Evolutionary conservation across 1,140 invertebrate genomes (phyloP).

Genomic region (Drosophila asahinai): DNA sequence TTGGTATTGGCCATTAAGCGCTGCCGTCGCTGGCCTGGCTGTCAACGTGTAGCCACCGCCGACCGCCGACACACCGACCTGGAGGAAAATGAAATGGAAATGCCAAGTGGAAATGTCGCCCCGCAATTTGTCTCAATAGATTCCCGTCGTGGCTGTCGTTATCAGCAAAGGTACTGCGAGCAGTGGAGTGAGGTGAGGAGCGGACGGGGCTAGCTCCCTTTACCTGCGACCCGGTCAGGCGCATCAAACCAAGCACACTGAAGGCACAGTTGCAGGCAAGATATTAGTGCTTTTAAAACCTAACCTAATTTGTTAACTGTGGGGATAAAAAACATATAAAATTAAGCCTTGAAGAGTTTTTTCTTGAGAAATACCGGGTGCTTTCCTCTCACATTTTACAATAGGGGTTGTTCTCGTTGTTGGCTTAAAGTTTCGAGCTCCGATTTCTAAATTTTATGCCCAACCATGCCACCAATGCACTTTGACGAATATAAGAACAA

Average conservation of each 20-base stretch:
- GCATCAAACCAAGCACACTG: slow-evolving; percentile 12
- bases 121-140: slow-evolving; percentile 76
- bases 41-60: slow-evolving; percentile 39
- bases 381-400: no score
- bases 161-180: slow-evolving; percentile 59
- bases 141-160: slow-evolving; percentile 50
- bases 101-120: slow-evolving; percentile 34
- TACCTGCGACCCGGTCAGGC: slow-evolving; percentile 32
- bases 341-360: no score
- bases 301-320: no score
- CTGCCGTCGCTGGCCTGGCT: slow-evolving; percentile 12
- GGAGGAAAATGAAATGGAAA: slow-evolving; percentile 62
- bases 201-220: background rate
- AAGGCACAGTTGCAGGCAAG: background rate
- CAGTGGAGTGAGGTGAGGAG: slow-evolving; percentile 11
- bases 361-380: no score
- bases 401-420: no score
- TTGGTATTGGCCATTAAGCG: slow-evolving; percentile 72
- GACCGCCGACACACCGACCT: background rate
- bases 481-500: no score
- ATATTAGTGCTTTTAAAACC: background rate
- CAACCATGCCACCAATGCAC: no score
- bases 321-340: no score
- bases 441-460: no score
- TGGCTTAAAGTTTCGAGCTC: no score